A percentile compares a stretch with the other conserved stretches of the same genome.
phyloP scores from a whole-genome alignment of 1,140 invertebrate species.

The Heliconius hermathena region DNA sequence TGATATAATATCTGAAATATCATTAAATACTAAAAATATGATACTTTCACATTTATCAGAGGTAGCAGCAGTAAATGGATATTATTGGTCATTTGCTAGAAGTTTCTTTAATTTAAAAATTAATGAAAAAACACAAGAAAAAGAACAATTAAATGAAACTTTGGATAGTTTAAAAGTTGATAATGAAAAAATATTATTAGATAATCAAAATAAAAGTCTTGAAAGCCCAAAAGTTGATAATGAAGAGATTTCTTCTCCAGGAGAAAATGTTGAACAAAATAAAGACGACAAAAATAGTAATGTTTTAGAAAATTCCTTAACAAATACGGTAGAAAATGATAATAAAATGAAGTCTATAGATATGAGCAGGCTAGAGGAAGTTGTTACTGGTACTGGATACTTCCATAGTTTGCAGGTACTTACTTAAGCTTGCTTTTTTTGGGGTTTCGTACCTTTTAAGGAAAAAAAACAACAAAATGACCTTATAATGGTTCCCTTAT shows the following conservation, averaged over 20 bases:
- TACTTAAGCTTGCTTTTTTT: too few species aligned
- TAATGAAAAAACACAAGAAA: neutral
- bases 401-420: constrained; percentile 56
- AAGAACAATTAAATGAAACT: neutral
- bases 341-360: neutral
- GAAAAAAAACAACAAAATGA: too few species aligned
- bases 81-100: constrained; percentile 59
- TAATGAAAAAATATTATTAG: neutral
- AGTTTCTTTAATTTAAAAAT: constrained; percentile 36
- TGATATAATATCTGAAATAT: constrained; percentile 40
- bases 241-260: neutral
- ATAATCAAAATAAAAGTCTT: neutral
- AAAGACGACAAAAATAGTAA: neutral
- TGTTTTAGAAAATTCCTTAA: neutral
- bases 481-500: too few species aligned
- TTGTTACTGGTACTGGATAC: constrained; percentile 50
- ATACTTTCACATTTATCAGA: constrained; percentile 21
- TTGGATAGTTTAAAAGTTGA: neutral
- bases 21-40: constrained; percentile 21
- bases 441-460: too few species aligned
- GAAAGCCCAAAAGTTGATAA: neutral
- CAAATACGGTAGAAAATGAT: neutral
- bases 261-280: constrained; percentile 2
- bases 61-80: constrained; percentile 42
- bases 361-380: constrained; percentile 32